Evolutionary conservation across 2,113 vertebrate species (phyloP).

Genomic region (Agapornis roseicollis): DNA sequence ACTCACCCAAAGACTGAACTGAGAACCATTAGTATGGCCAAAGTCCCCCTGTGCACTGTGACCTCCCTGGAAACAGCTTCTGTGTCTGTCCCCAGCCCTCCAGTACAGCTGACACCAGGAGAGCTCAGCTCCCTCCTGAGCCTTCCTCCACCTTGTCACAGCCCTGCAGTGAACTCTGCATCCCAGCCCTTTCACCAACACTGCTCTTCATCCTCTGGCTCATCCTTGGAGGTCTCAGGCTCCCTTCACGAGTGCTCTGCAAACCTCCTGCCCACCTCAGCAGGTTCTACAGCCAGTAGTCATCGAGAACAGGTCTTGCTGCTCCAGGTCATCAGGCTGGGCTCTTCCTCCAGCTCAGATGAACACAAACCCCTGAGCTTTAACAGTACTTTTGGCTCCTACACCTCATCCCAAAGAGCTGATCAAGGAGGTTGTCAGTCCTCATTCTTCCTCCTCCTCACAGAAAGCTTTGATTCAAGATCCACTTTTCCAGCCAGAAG

Average conservation of each 20-base stretch:
- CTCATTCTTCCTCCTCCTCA: neutral
- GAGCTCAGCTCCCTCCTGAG: neutral
- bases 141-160: neutral
- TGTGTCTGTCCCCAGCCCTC: neutral
- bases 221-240: neutral
- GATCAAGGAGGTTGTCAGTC: neutral
- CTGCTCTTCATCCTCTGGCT: fast-evolving
- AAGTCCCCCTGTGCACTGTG: neutral
- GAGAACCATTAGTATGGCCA: neutral
- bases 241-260: neutral
- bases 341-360: neutral
- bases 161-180: fast-evolving
- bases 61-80: neutral
- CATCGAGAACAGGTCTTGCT: neutral
- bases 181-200: neutral
- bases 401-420: neutral
- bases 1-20: neutral
- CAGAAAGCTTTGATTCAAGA: neutral
- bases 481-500: neutral
- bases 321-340: neutral
- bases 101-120: neutral
- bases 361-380: neutral
- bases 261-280: neutral
- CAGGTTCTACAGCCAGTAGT: neutral
- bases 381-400: neutral